phyloP scores from a whole-genome alignment of 2,113 vertebrate genomes.

The Leptobrachium ailaonicum region DNA sequence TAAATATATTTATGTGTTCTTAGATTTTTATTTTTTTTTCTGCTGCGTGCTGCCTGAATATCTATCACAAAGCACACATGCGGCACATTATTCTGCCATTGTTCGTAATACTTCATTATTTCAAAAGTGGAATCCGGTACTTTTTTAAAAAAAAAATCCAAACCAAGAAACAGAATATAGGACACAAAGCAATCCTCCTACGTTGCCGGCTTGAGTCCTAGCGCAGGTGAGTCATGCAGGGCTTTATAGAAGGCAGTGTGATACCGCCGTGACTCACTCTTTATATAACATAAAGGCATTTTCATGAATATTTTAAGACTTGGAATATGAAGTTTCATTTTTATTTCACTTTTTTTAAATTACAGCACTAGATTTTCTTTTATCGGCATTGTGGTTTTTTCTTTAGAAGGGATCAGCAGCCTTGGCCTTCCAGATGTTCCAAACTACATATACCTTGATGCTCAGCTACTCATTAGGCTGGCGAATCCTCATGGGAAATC shows the following conservation, averaged over 20 bases:
- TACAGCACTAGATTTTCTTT: too few species aligned
- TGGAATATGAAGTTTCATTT: too few species aligned
- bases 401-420: too few species aligned
- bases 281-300: neutral
- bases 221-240: conserved; percentile 31
- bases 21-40: too few species aligned
- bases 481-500: too few species aligned
- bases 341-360: too few species aligned
- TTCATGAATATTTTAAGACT: neutral
- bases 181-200: conserved; percentile 34
- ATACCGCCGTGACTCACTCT: neutral
- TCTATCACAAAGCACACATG: neutral
- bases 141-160: neutral
- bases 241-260: neutral
- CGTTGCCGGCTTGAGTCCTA: conserved; percentile 14
- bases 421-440: too few species aligned
- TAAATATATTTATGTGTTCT: too few species aligned
- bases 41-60: neutral
- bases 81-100: conserved; percentile 6
- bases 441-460: too few species aligned
- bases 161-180: too few species aligned
- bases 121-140: neutral
- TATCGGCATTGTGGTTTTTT: too few species aligned
- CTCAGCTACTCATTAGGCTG: too few species aligned
- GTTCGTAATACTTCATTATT: conserved; percentile 5